Evolutionary conservation across 2,797 vertebrate species (phyloP).

Genomic region (Schizothorax lantsangensis): DNA sequence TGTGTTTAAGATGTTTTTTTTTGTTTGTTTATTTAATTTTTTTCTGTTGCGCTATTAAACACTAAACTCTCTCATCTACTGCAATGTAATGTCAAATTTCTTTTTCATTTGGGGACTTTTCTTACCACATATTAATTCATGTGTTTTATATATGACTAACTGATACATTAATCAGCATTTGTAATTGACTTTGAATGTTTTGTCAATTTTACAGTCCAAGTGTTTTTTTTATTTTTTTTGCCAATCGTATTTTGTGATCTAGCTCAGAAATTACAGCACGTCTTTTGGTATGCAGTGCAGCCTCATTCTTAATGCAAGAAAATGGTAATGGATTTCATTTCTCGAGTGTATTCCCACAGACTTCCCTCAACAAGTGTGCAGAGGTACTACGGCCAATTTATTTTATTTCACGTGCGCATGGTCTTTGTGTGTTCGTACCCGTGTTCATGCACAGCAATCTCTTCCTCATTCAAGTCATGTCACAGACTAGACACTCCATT

Average conservation of each 20-base stretch:
- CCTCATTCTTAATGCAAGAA: not conserved
- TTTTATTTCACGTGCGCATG: slow-evolving; percentile 30
- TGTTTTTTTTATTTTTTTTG: not conserved
- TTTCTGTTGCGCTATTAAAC: not conserved
- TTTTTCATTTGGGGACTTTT: not conserved
- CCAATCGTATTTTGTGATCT: not conserved
- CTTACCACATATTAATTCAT: not conserved
- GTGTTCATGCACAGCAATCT: slow-evolving; percentile 68
- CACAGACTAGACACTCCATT: slow-evolving; percentile 83
- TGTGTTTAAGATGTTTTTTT: too few relatives aligned
- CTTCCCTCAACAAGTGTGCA: slow-evolving; percentile 33
- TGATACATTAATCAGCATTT: not conserved
- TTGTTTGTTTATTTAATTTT: too few relatives aligned
- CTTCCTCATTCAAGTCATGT: slow-evolving; percentile 83
- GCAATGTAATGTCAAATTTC: not conserved
- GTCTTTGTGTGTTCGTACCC: slow-evolving; percentile 38
- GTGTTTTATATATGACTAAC: not conserved
- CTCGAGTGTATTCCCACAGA: slow-evolving; percentile 9
- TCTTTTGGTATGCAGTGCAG: slow-evolving; percentile 11
- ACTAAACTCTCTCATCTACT: not conserved
- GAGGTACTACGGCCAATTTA: slow-evolving; percentile 39
- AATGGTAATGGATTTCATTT: slow-evolving; percentile 21
- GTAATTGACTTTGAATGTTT: not conserved
- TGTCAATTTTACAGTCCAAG: not conserved
- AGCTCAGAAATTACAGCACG: not conserved